Evolutionary conservation across 1,140 invertebrate genomes (phyloP), one percentile per base, ranked within the genome.

Genomic region (Macrotrachela quadricornifera): DNA sequence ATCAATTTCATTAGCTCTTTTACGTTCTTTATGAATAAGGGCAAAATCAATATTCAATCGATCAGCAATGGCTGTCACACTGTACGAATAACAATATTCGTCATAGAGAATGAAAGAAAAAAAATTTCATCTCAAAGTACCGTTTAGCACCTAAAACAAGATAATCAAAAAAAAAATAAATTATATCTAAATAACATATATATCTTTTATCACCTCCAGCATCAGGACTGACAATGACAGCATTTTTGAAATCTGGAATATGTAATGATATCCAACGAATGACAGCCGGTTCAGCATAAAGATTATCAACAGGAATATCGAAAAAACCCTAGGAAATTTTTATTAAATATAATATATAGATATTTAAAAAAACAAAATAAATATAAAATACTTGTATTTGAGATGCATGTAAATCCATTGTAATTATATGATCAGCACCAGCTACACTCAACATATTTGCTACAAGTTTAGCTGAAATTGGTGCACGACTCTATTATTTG

Each of bases 191-290:
- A 30, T 30, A 8, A 4, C 8, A 8, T 4, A 30, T 4, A 30
- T 2, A 30, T 4, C 2, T 45, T 6, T 10, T 18, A 8, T 17
- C 15, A 45, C 54, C 57, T 15, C 55, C 57, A 41, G 42, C 51
- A 47, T 58, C 57, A 14, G 55, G 54, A 13, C 55, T 52, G 11
- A 58, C 54, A 10, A 58, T 44, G 2, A 53, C 44, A 8, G 54
- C 44, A 49, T 37, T 40, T n/a, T n/a, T 30, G 21, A 16, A n/a
- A 8, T 37, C 30, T 49, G 79, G 72, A 68, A 96, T 95, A 65
- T 95, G 92, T 68, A 95, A 87, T 71, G 85, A 86, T 56, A 99
- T 96, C 90, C 91, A 97, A 68, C 95, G 94, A 14, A 95, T 75
- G 46, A 96, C 88, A 13, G 91, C 90, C 55, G 92, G 92, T 67